A percentile compares a stretch with the other conserved stretches of the same genome.
Evolutionary conservation across 2,797 vertebrate species (phyloP).

Genomic region (Uromys caudimaculatus): DNA sequence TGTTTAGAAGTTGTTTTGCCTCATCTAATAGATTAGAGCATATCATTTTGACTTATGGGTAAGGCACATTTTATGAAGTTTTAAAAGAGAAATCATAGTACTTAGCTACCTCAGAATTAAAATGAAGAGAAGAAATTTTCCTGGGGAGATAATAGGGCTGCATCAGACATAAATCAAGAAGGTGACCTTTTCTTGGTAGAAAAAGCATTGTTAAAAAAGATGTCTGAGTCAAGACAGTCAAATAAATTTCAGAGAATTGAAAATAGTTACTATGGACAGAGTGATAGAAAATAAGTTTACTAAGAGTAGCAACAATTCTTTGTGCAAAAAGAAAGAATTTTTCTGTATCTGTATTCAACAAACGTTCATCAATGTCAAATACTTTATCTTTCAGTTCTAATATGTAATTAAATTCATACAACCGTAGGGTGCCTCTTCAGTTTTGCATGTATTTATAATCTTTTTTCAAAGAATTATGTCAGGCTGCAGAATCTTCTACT

Average conservation of each 20-base stretch:
- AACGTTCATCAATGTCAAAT: conserved; percentile 40
- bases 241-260: conserved; percentile 15
- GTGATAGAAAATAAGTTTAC: not conserved
- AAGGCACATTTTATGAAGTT: not conserved
- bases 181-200: not conserved
- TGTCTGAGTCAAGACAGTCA: not conserved
- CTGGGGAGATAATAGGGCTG: not conserved
- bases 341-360: not conserved
- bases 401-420: conserved; percentile 42
- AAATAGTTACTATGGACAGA: not conserved
- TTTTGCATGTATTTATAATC: conserved; percentile 18
- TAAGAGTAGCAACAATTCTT: not conserved
- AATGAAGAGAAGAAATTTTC: not conserved
- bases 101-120: conserved; percentile 1
- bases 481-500: not conserved
- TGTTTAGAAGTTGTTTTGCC: not conserved
- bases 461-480: conserved; percentile 44
- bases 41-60: not conserved
- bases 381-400: conserved; percentile 59
- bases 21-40: not conserved
- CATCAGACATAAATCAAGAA: conserved; percentile 7
- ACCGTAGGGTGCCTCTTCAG: conserved; percentile 14
- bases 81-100: not conserved
- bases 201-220: not conserved
- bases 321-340: not conserved